phyloP scores from a whole-genome alignment of 2,888 invertebrate species.

The Dimorphilus gyrociliatus region DNA sequence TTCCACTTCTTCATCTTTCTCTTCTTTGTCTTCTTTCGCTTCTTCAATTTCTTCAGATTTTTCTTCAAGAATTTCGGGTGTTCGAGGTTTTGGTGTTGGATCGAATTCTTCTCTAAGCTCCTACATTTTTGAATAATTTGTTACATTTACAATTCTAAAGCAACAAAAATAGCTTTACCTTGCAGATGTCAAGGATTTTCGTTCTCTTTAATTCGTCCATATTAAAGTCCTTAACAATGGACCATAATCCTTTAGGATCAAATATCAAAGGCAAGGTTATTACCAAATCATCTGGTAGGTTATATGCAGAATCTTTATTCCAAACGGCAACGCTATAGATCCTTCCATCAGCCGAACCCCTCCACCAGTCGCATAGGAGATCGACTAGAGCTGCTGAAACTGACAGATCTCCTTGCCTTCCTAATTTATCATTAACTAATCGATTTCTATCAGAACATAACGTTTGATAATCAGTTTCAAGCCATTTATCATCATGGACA shows the following conservation, averaged over 20 bases:
- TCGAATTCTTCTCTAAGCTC: too few relatives aligned
- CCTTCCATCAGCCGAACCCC: slow-evolving; percentile 22
- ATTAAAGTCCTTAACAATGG: slow-evolving; percentile 24
- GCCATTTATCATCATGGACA: slow-evolving; percentile 30
- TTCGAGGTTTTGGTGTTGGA: too few relatives aligned
- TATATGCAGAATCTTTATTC: slow-evolving; percentile 29
- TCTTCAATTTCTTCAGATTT: too few relatives aligned
- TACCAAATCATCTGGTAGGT: slow-evolving; percentile 29
- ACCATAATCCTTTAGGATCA: slow-evolving; percentile 25
- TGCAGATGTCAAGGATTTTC: too few relatives aligned
- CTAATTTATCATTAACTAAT: slow-evolving; percentile 6
- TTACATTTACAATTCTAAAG: too few relatives aligned
- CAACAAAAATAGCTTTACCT: too few relatives aligned
- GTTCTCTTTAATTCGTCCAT: too few relatives aligned
- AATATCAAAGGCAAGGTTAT: slow-evolving; percentile 33
- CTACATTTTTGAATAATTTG: too few relatives aligned
- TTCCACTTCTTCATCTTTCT: too few relatives aligned
- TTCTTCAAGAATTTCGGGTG: too few relatives aligned
- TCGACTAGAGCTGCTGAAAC: slow-evolving; percentile 18
- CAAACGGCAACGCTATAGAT: slow-evolving; percentile 27
- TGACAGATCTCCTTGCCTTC: slow-evolving; percentile 11
- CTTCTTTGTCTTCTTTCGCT: too few relatives aligned
- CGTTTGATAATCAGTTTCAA: slow-evolving; percentile 22
- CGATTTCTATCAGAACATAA: slow-evolving; percentile 15
- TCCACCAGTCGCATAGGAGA: slow-evolving; percentile 25